Conservation (phyloP, 1,140 invertebrate genomes). For the Aphis craccivora region DNA sequence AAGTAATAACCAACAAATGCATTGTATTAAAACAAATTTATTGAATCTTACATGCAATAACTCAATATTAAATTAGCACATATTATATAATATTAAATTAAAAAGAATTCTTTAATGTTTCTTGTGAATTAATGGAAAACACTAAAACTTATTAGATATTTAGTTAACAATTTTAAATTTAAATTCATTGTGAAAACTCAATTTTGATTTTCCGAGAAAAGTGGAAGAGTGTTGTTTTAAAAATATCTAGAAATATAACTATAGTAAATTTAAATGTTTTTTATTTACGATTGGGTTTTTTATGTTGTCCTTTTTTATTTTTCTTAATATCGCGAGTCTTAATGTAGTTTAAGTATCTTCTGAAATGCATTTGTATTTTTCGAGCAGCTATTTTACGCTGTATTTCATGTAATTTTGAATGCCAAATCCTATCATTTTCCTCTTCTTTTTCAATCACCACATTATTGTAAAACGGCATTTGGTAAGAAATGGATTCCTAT, state of each 20-base stretch:
- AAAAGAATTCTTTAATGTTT: not conserved
- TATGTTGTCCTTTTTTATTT: conserved; percentile 26
- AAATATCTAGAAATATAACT: not conserved
- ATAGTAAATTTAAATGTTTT: not conserved
- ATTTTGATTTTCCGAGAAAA: not conserved
- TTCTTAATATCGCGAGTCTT: not conserved
- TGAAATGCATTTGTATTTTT: conserved; percentile 45
- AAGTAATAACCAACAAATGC: not conserved
- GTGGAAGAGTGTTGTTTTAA: not conserved
- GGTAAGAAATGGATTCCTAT: conserved; percentile 18
- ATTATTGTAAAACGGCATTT: not conserved
- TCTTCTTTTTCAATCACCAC: conserved; percentile 22
- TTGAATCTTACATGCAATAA: not conserved
- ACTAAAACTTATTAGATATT: not conserved
- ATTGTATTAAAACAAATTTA: not conserved
- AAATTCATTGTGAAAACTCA: not conserved
- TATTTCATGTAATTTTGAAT: conserved; percentile 24
- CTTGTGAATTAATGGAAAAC: not conserved
- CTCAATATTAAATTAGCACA: not conserved
- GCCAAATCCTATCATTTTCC: conserved; percentile 41
- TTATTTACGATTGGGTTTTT: not conserved
- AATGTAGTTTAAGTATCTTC: conserved; percentile 43
- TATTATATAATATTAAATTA: not conserved
- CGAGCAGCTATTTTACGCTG: conserved; percentile 49
- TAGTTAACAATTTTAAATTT: no score